Conservation (phyloP, 2,888 invertebrate genomes). For the Encarsia formosa region DNA sequence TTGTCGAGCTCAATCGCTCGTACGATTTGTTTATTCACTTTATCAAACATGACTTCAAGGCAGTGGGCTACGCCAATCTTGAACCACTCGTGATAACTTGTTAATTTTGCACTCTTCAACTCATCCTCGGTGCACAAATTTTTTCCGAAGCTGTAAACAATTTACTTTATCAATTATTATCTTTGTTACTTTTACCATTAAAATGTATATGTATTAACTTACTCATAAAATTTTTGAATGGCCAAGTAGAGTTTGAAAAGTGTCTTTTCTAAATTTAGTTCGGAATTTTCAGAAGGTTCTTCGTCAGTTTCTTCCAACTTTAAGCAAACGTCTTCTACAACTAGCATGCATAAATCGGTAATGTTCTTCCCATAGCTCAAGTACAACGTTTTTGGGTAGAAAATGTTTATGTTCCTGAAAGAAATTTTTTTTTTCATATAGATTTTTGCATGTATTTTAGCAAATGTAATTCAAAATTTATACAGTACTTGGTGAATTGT, state of each 20-base stretch:
- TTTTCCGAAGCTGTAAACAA: constrained; percentile 15
- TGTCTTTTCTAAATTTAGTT: constrained; percentile 78
- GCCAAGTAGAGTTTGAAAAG: constrained; percentile 90
- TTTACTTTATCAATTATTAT: too few species aligned
- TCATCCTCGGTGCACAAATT: constrained; percentile 44
- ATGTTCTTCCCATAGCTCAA: constrained; percentile 69
- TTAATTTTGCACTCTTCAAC: constrained; percentile 62
- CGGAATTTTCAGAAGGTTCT: constrained; percentile 54
- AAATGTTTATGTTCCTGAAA: constrained; percentile 66
- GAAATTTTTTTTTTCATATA: too few species aligned
- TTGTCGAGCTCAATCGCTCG: constrained; percentile 87
- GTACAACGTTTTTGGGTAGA: constrained; percentile 70
- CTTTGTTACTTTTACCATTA: too few species aligned
- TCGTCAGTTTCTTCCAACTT: constrained; percentile 64
- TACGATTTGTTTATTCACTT: constrained; percentile 80
- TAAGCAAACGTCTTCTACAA: constrained; percentile 69
- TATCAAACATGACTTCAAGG: constrained; percentile 88
- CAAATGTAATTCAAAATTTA: constrained; percentile 62
- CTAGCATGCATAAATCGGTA: constrained; percentile 66
- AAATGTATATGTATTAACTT: too few species aligned
- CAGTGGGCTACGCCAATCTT: constrained; percentile 88
- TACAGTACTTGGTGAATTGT: constrained; percentile 76
- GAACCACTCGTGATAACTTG: constrained; percentile 84
- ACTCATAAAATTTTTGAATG: constrained; percentile 78
- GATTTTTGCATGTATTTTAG: too few species aligned